A percentile compares a stretch with the other conserved stretches of the same genome.
These are phyloP conservation scores for Drosophila anceps DNA, from an alignment of 2,888 invertebrate genomes.

Conservation along the genomic window DNA sequence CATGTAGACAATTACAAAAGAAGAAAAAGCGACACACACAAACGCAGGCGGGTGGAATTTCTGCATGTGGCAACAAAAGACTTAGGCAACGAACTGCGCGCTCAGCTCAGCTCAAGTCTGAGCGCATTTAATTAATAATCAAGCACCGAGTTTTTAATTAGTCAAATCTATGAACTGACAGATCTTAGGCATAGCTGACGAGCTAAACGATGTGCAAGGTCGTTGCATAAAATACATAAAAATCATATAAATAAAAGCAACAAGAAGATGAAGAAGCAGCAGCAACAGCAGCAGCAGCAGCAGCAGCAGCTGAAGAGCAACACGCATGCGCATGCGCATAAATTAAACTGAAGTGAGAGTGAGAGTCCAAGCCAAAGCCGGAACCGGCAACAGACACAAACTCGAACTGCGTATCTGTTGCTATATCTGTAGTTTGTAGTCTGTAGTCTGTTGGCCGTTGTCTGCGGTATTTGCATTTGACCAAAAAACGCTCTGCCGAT, in stretches of 20 bases:
- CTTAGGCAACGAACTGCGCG: conserved; percentile 78
- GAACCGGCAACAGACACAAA: conserved; percentile 17
- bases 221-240: conserved; percentile 81
- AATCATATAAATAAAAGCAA: conserved; percentile 68
- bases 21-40: neutral
- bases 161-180: conserved; percentile 20
- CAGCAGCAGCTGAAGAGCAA: conserved; percentile 4
- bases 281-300: neutral
- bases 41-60: conserved; percentile 19
- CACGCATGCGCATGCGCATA: conserved; percentile 49
- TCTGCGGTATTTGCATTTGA: conserved; percentile 42
- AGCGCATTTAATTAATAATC: conserved; percentile 27
- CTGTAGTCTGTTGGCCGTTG: too few species aligned
- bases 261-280: conserved; percentile 18
- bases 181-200: conserved; percentile 13
- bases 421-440: neutral
- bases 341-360: conserved; percentile 59
- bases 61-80: conserved; percentile 60
- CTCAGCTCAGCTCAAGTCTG: neutral
- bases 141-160: conserved; percentile 58
- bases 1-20: conserved; percentile 47
- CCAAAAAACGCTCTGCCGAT: conserved; percentile 27
- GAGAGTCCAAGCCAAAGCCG: conserved; percentile 42
- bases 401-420: conserved; percentile 11
- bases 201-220: conserved; percentile 71